Conservation (phyloP, 2,113 vertebrate genomes). For the Cercocebus atys region DNA sequence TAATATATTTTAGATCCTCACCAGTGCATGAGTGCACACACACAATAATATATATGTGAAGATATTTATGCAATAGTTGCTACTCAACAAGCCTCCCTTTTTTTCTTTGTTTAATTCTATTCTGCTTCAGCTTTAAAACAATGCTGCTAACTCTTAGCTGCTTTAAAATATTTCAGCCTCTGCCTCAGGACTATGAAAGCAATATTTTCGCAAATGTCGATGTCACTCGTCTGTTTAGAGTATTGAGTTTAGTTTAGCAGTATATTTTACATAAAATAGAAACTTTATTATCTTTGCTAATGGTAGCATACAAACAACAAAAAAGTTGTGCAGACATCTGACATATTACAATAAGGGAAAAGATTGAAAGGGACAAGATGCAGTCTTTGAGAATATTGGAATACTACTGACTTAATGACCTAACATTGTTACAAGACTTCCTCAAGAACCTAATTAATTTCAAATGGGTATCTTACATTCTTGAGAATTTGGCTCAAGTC, state of each 20-base stretch:
- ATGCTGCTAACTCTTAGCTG: not conserved
- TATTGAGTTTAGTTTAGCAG: not conserved
- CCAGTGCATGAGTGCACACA: not conserved
- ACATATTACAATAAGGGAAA: not conserved
- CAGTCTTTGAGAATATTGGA: not conserved
- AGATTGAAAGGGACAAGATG: not conserved
- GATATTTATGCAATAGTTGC: not conserved
- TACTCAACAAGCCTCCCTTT: not conserved
- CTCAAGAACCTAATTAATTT: slow-evolving; percentile 35
- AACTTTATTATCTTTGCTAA: slow-evolving; percentile 4
- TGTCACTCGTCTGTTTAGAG: not conserved
- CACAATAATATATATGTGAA: not conserved
- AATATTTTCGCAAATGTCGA: not conserved
- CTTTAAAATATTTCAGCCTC: not conserved
- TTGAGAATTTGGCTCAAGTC: slow-evolving; percentile 5
- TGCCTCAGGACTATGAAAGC: not conserved
- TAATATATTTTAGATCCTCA: not conserved
- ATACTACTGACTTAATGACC: not conserved
- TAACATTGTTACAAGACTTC: not conserved
- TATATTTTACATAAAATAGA: not conserved
- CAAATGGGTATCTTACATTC: not conserved
- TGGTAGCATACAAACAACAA: not conserved
- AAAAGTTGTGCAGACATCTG: not conserved
- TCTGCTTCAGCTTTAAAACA: slow-evolving; percentile 17
- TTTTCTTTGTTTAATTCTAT: not conserved